Conservation (phyloP, 2,797 vertebrate genomes). For the Morus bassanus region DNA sequence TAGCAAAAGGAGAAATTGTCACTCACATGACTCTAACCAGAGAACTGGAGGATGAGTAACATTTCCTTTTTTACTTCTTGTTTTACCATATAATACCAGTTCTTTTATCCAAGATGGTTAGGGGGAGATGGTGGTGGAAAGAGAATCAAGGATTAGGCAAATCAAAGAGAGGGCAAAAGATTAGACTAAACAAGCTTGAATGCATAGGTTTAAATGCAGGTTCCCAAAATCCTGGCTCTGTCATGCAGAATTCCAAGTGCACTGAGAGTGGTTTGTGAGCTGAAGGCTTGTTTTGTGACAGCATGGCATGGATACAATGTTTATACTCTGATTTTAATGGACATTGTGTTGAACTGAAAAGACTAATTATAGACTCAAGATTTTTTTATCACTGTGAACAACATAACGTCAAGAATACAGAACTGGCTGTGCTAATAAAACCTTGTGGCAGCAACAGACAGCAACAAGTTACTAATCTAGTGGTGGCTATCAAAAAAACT, state of each 20-base stretch:
- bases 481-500: neutral
- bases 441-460: neutral
- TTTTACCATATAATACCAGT: neutral
- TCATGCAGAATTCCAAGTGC: neutral
- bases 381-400: neutral
- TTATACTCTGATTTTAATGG: neutral
- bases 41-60: neutral
- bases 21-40: neutral
- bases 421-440: neutral
- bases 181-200: neutral
- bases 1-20: neutral
- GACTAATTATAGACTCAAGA: neutral
- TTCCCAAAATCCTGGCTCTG: neutral
- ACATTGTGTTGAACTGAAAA: neutral
- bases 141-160: neutral
- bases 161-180: neutral
- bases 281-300: neutral
- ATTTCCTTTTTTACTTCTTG: neutral
- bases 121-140: neutral
- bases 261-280: neutral
- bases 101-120: neutral
- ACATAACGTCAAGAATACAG: neutral
- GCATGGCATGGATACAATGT: neutral
- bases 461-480: neutral
- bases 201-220: neutral